Base-by-base conservation (phyloP, 2,113 vertebrate species). In the Raja brachyura region DNA sequence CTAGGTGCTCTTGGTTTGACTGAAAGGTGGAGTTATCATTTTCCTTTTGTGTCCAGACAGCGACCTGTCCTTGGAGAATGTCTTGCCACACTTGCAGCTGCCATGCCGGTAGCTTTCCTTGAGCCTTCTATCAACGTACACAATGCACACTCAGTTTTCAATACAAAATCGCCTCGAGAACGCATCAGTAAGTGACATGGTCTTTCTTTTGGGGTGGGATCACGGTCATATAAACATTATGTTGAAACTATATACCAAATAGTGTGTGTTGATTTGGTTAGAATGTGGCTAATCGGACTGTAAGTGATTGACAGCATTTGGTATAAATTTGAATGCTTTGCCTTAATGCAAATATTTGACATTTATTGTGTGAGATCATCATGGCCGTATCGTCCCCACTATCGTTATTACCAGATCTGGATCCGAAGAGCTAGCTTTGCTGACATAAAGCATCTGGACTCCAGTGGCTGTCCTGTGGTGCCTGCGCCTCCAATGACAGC, bases 1-100 rank as follows among this genome's bases (percentile, higher is more conserved):
- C 4, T 73, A 10, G 14, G 48, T 39, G 20, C 90, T 2, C 33
- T 92, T 73, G 14, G 14, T 92, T 74, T 74, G 22, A 28, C 16
- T 9, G 1, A 8, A 73, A 73, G 22, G 33, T 54, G 39, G 66
- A 16, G 25, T 92, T 73, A 73, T 68, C 20, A 10, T 92, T 8
- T 48, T 90, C 93, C 93, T 93, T 0, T 76, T 83, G 93, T 74
- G 93, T 94, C 94, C 93, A 99, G 99, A 94, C 99, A 99, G 95
- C 97, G 98, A n/a, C 99, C 98, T 0, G 98, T 98, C 59, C 97
- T 99, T n/a, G 99, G 99, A 93, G 98, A 99, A 94, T 99, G 99
- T 95, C 96, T 99, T 94, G 99, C 99, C 78, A 98, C 98, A 2
- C 96, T 99, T 93, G 98, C 98, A 0, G 99, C 98, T 56, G 98